Conservation (phyloP, 1,140 invertebrate species). For the Holotrichia oblita region DNA sequence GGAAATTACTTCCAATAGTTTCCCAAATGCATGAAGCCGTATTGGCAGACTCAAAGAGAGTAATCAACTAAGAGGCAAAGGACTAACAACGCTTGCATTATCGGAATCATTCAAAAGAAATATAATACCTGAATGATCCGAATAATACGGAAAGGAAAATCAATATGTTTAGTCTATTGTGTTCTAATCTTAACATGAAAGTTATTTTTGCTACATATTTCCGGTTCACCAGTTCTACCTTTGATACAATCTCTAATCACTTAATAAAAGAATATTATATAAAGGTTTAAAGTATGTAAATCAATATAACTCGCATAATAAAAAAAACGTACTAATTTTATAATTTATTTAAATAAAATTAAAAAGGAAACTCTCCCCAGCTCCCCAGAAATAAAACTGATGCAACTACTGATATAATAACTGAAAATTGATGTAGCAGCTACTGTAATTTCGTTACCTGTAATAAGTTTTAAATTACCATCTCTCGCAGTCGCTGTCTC, state of each 20-base stretch:
- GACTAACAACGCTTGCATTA: background rate
- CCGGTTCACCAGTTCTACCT: background rate
- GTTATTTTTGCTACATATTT: background rate
- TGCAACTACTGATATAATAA: background rate
- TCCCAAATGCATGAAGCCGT: too few species aligned
- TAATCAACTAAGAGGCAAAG: too few species aligned
- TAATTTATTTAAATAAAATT: background rate
- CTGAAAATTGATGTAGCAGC: constrained; percentile 1
- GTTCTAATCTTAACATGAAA: background rate
- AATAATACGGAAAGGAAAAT: background rate
- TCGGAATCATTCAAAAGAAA: constrained; percentile 6
- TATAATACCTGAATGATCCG: background rate
- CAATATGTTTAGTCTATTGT: constrained; percentile 13
- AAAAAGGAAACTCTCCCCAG: background rate
- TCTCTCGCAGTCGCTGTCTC: background rate
- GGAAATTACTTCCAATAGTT: too few species aligned
- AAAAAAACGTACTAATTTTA: too few species aligned
- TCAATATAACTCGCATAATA: background rate
- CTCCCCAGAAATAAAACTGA: background rate
- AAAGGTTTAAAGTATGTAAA: too few species aligned
- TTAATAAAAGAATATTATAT: too few species aligned
- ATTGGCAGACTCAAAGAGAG: too few species aligned
- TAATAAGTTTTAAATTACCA: background rate
- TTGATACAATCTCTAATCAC: background rate
- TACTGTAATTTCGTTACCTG: background rate